Evolutionary conservation across 2,888 invertebrate species (phyloP).

Genomic region (Clanis bilineata): DNA sequence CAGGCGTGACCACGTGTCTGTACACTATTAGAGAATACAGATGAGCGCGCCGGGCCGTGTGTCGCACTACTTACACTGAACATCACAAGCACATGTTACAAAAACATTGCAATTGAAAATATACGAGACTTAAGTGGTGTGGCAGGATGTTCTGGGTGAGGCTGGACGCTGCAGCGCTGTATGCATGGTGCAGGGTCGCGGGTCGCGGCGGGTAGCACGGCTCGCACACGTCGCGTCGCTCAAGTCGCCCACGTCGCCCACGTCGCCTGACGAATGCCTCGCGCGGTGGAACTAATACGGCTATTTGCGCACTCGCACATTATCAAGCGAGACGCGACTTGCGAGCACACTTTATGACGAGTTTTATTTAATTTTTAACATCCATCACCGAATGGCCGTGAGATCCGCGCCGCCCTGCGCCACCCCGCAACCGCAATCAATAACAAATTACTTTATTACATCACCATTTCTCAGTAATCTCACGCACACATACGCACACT

Average conservation of each 20-base stretch:
- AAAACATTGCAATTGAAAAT: conserved; percentile 12
- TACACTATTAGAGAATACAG: not conserved
- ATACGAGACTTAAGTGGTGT: conserved; percentile 27
- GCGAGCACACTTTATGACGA: conserved; percentile 45
- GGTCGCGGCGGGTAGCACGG: conserved; percentile 22
- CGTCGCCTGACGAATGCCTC: conserved; percentile 60
- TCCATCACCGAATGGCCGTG: conserved; percentile 10
- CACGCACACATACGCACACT: not conserved
- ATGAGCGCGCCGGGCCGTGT: not conserved
- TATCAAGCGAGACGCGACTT: conserved; percentile 20
- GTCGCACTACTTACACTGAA: not conserved
- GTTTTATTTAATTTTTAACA: conserved; percentile 22
- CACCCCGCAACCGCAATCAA: too few species aligned
- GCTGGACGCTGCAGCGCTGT: not conserved
- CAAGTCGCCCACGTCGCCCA: conserved; percentile 50
- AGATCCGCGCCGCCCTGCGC: not conserved
- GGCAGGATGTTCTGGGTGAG: not conserved
- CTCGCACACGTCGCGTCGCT: conserved; percentile 45
- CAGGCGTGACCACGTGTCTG: not conserved
- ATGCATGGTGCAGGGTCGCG: conserved; percentile 18
- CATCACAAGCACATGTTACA: not conserved
- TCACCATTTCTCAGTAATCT: conserved; percentile 15
- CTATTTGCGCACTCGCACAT: conserved; percentile 39
- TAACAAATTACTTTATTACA: conserved; percentile 18
- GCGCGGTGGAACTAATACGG: conserved; percentile 50